Evolutionary conservation across 2,888 invertebrate species (phyloP).

Genomic region (Ophion obscuratus): DNA sequence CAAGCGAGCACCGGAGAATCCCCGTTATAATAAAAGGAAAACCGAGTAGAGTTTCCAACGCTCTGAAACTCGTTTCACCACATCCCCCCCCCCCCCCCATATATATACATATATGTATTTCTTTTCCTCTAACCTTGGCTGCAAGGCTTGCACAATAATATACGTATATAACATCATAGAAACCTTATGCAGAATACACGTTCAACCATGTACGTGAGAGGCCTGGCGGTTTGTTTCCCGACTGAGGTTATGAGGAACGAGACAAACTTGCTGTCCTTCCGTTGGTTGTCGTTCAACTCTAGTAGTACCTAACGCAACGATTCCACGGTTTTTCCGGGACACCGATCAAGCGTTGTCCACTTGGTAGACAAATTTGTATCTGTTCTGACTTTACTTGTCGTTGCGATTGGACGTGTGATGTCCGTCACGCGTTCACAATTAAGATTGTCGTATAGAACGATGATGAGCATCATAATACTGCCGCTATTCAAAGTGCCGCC

Average conservation of each 20-base stretch:
- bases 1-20: constrained; percentile 14
- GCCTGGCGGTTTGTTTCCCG: constrained; percentile 30
- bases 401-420: too few species aligned
- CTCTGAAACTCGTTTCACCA: constrained; percentile 54
- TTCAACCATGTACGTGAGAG: neutral
- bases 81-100: constrained; percentile 30
- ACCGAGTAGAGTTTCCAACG: constrained; percentile 33
- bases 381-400: constrained; percentile 1
- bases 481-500: neutral
- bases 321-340: constrained; percentile 7
- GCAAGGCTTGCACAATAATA: constrained; percentile 13
- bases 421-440: too few species aligned
- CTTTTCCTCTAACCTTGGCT: constrained; percentile 4
- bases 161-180: neutral
- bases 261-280: constrained; percentile 13
- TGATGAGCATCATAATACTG: neutral
- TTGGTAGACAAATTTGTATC: constrained; percentile 36
- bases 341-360: constrained; percentile 22
- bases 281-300: constrained; percentile 38
- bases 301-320: constrained; percentile 11
- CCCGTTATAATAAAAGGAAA: constrained; percentile 61
- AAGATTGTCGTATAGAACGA: neutral
- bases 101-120: constrained; percentile 8
- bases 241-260: constrained; percentile 55
- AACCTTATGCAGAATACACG: constrained; percentile 18